A percentile compares a stretch with the other conserved stretches of the same genome.
Evolutionary conservation across 2,113 vertebrate species (phyloP).

Genomic region (Ramphastos sulfuratus): DNA sequence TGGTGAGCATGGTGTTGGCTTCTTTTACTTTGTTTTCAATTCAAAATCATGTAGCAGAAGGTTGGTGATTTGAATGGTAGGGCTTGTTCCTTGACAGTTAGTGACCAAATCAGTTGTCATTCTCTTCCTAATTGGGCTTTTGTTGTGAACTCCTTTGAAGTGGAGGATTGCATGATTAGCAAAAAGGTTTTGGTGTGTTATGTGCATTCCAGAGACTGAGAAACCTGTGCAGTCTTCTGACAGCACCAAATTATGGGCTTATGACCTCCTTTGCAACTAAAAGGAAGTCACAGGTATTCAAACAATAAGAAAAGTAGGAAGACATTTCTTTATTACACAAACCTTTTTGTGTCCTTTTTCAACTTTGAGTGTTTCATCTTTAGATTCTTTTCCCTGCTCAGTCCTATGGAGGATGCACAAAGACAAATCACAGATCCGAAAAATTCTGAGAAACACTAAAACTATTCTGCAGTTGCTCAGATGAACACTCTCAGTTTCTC

Average conservation of each 20-base stretch:
- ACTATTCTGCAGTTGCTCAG: neutral
- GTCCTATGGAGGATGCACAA: neutral
- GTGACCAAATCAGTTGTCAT: neutral
- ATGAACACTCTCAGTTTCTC: neutral
- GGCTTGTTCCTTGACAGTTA: neutral
- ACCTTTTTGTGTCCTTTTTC: neutral
- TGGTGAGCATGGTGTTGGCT: neutral
- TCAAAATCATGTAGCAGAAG: neutral
- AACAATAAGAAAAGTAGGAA: neutral
- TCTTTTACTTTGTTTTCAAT: neutral
- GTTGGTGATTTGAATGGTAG: neutral
- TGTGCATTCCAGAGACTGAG: accelerated
- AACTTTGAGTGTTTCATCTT: neutral
- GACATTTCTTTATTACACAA: neutral
- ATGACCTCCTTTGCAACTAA: neutral
- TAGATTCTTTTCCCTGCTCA: neutral
- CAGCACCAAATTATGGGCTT: neutral
- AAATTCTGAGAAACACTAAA: neutral
- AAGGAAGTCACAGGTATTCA: neutral
- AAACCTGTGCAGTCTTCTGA: neutral
- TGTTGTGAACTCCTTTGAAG: neutral
- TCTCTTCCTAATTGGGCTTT: neutral
- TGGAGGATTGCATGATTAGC: neutral
- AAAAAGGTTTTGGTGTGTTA: neutral
- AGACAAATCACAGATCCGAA: neutral